phyloP scores from a whole-genome alignment of 2,113 vertebrate genomes.

The Cinclus mexicanus region DNA sequence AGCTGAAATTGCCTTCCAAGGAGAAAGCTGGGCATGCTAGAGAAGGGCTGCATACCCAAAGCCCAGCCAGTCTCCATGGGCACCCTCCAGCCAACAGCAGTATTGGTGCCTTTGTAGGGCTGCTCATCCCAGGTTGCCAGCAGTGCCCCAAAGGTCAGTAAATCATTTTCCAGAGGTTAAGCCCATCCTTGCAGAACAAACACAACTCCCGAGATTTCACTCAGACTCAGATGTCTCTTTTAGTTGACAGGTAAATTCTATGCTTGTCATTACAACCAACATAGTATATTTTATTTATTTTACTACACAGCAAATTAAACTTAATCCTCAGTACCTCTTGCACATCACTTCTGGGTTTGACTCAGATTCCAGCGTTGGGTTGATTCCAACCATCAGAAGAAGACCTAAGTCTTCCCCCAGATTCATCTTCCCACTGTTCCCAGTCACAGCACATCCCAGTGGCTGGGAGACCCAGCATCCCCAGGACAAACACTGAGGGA shows the following conservation, averaged over 20 bases:
- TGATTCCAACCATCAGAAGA: not conserved
- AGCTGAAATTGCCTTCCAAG: not conserved
- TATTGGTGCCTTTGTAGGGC: not conserved
- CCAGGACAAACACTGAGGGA: not conserved
- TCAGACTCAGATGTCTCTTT: not conserved
- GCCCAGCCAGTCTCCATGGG: not conserved
- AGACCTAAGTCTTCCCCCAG: not conserved
- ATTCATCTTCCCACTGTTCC: not conserved
- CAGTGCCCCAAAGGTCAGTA: not conserved
- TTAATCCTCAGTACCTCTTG: not conserved
- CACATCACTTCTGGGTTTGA: not conserved
- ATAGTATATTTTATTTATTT: not conserved
- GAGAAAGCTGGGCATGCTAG: accelerated
- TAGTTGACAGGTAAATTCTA: not conserved
- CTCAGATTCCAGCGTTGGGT: not conserved
- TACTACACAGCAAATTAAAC: not conserved
- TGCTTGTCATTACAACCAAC: not conserved
- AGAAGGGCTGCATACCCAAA: not conserved
- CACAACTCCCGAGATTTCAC: not conserved
- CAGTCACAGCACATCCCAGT: not conserved
- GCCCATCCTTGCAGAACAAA: not conserved
- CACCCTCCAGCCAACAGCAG: not conserved
- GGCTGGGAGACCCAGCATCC: accelerated
- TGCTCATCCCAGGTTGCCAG: not conserved
- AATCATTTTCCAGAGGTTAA: not conserved